These are phyloP conservation scores for Pycnomerus fuliginosus DNA, from an alignment of 2,888 invertebrate species.

Conservation along the genomic window DNA sequence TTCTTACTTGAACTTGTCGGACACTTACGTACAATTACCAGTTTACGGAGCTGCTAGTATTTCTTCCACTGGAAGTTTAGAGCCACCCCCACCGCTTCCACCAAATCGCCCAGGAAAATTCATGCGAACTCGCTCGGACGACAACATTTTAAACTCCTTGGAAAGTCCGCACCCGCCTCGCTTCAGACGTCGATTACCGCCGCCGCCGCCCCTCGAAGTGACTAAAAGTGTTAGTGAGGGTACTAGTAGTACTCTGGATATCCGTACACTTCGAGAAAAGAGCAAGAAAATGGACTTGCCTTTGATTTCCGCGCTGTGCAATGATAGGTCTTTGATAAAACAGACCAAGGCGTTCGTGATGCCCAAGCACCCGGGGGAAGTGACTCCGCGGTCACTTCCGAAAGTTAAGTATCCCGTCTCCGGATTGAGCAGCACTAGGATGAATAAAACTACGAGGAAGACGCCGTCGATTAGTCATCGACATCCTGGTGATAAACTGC, in stretches of 20 bases:
- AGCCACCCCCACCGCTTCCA: conserved; percentile 65
- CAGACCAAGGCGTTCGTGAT: conserved; percentile 85
- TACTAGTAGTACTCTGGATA: conserved; percentile 60
- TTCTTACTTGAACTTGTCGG: conserved; percentile 77
- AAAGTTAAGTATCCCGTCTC: conserved; percentile 63
- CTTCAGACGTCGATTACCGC: conserved; percentile 59
- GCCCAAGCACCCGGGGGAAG: conserved; percentile 63
- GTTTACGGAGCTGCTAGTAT: conserved; percentile 69
- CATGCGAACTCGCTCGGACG: conserved; percentile 75
- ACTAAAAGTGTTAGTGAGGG: conserved; percentile 23
- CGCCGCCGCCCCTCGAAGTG: conserved; percentile 53
- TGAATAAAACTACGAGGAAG: conserved; percentile 61
- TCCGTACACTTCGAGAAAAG: conserved; percentile 81
- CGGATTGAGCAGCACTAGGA: conserved; percentile 62
- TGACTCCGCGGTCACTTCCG: conserved; percentile 44
- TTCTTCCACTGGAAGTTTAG: conserved; percentile 61
- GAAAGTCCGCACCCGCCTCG: conserved; percentile 57
- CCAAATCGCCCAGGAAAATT: conserved; percentile 62
- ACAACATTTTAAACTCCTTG: conserved; percentile 75
- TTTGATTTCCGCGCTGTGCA: conserved; percentile 89
- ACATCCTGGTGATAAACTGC: conserved; percentile 77
- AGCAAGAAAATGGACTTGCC: conserved; percentile 89
- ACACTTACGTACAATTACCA: conserved; percentile 71
- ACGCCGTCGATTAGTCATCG: conserved; percentile 60
- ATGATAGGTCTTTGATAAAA: conserved; percentile 84